These are phyloP conservation scores for Anthoscopus minutus DNA, from an alignment of 2,113 vertebrate species.

Conservation along the genomic window DNA sequence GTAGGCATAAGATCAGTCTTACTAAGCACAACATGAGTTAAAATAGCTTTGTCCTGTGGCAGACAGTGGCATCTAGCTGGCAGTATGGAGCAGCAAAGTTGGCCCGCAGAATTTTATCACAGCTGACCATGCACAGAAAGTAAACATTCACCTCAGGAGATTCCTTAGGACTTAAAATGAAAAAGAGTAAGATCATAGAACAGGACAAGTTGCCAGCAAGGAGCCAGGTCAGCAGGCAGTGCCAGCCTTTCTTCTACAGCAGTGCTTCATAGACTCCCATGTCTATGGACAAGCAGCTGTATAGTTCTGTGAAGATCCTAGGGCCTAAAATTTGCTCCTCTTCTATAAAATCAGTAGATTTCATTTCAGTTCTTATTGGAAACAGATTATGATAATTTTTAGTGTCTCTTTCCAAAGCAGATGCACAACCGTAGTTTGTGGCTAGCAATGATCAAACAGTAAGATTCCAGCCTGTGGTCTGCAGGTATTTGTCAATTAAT, in stretches of 20 bases:
- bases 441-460: neutral
- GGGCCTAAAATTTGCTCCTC: neutral
- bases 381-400: slow-evolving; percentile 25
- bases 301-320: neutral
- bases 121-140: neutral
- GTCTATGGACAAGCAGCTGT: neutral
- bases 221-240: neutral
- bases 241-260: neutral
- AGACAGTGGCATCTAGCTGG: neutral
- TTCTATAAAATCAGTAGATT: neutral
- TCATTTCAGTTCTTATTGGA: neutral
- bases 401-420: slow-evolving; percentile 11
- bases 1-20: neutral
- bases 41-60: neutral
- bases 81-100: neutral
- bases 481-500: neutral
- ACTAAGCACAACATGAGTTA: neutral
- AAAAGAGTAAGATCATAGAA: neutral
- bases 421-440: neutral
- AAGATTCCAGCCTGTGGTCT: slow-evolving; percentile 9
- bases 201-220: neutral
- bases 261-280: neutral
- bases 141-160: neutral
- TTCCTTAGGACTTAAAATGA: neutral
- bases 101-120: neutral